These are phyloP conservation scores for Hyles lineata DNA, from an alignment of 2,888 invertebrate genomes.

Conservation along the genomic window DNA sequence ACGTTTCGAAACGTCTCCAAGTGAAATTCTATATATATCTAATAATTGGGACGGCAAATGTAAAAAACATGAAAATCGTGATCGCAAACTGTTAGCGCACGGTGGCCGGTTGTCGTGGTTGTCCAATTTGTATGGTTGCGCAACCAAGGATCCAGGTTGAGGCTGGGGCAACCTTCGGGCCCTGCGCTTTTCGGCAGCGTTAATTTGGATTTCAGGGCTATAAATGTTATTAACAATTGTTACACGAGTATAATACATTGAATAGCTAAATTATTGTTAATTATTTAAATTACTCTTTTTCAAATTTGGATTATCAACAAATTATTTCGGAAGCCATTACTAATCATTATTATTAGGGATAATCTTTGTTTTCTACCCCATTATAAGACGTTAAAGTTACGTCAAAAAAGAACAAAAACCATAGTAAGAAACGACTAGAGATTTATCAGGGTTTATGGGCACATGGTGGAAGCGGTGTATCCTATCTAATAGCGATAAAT, in stretches of 20 bases:
- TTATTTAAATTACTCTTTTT: no score
- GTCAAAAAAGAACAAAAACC: accelerated
- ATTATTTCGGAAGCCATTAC: no score
- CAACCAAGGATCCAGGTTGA: conserved; percentile 32
- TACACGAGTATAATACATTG: no score
- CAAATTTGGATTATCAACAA: no score
- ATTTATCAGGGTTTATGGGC: no score
- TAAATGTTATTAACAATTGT: neutral
- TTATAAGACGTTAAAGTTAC: no score
- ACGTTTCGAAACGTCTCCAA: conserved; percentile 27
- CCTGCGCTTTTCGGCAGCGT: neutral
- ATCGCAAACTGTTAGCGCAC: conserved; percentile 45
- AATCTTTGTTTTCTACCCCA: no score
- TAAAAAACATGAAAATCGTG: conserved; percentile 55
- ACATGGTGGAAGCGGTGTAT: no score
- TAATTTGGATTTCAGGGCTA: neutral
- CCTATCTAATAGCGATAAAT: no score
- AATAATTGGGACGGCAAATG: conserved; percentile 43
- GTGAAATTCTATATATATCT: conserved; percentile 46
- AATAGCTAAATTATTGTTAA: no score
- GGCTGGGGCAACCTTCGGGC: conserved; percentile 25
- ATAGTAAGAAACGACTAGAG: no score
- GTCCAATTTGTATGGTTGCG: conserved; percentile 23
- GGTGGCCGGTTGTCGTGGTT: conserved; percentile 31
- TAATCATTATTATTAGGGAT: no score